phyloP scores from a whole-genome alignment of 2,888 invertebrate species.

The Apantesis nais region DNA sequence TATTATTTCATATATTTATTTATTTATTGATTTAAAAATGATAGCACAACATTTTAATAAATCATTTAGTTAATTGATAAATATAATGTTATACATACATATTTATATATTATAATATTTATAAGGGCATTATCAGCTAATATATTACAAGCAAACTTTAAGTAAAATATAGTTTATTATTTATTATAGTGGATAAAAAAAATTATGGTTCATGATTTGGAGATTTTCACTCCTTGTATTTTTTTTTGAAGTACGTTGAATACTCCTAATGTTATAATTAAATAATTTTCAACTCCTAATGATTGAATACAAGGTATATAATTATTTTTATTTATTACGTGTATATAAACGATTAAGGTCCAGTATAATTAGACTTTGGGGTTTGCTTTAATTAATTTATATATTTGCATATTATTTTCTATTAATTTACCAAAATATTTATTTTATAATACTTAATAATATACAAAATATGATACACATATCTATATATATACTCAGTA shows the following conservation, averaged over 20 bases:
- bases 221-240: constrained; percentile 47
- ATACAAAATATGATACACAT: constrained; percentile 26
- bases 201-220: constrained; percentile 42
- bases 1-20: constrained; percentile 27
- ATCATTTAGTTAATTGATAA: not conserved
- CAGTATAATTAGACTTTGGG: constrained; percentile 69
- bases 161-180: constrained; percentile 16
- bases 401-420: constrained; percentile 35
- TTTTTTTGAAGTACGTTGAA: constrained; percentile 63
- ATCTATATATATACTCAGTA: not conserved
- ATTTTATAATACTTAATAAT: constrained; percentile 29
- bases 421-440: constrained; percentile 28
- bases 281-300: constrained; percentile 22
- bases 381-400: constrained; percentile 73
- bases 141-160: constrained; percentile 5
- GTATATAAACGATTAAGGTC: constrained; percentile 31
- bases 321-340: constrained; percentile 50
- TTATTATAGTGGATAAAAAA: constrained; percentile 10
- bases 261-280: constrained; percentile 50
- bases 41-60: not conserved
- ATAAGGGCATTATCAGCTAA: constrained; percentile 6
- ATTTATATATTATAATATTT: constrained; percentile 3
- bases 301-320: constrained; percentile 23
- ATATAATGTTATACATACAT: not conserved
- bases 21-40: constrained; percentile 5